Percentiles rank a stretch among this genome's conserved stretches.
phyloP scores from a whole-genome alignment of 2,888 invertebrate species.

The Andrena bicolor region DNA sequence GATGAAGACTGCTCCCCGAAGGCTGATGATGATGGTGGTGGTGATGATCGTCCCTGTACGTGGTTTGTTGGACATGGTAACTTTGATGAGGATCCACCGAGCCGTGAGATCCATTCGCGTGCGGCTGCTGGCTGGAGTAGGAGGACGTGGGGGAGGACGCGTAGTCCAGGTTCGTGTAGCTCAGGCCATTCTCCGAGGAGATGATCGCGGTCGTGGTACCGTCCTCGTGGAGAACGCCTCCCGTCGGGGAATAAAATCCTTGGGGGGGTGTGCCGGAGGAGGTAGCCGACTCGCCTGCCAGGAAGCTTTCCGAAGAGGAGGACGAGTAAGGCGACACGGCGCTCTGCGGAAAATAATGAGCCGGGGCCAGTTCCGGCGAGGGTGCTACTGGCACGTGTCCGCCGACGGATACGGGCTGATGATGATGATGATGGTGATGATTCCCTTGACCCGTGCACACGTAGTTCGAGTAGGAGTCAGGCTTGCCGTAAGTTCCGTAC shows the following conservation, averaged over 20 bases:
- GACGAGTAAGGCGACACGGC: slow-evolving; percentile 83
- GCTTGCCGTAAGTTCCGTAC: slow-evolving; percentile 87
- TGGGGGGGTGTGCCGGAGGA: slow-evolving; percentile 80
- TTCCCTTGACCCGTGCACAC: slow-evolving; percentile 75
- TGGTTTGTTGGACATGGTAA: slow-evolving; percentile 85
- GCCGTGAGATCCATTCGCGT: slow-evolving; percentile 66
- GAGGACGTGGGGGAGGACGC: slow-evolving; percentile 84
- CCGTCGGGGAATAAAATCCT: slow-evolving; percentile 80
- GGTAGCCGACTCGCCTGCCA: slow-evolving; percentile 75
- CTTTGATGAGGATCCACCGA: slow-evolving; percentile 82
- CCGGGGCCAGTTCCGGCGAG: slow-evolving; percentile 81
- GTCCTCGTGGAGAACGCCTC: slow-evolving; percentile 83
- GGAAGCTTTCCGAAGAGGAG: slow-evolving; percentile 81
- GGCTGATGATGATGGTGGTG: slow-evolving; percentile 81
- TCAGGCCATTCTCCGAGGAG: slow-evolving; percentile 93
- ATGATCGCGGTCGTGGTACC: slow-evolving; percentile 89
- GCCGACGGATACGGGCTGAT: slow-evolving; percentile 76
- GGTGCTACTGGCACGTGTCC: slow-evolving; percentile 86
- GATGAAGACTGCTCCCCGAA: slow-evolving; percentile 68
- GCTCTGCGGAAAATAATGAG: slow-evolving; percentile 82
- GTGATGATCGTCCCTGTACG: slow-evolving; percentile 85
- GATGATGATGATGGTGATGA: slow-evolving; percentile 72
- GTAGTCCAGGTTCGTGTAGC: slow-evolving; percentile 96
- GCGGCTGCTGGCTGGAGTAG: slow-evolving; percentile 60
- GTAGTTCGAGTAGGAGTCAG: slow-evolving; percentile 83